phyloP scores from a whole-genome alignment of 2,888 invertebrate genomes.

The Abrostola tripartita region DNA sequence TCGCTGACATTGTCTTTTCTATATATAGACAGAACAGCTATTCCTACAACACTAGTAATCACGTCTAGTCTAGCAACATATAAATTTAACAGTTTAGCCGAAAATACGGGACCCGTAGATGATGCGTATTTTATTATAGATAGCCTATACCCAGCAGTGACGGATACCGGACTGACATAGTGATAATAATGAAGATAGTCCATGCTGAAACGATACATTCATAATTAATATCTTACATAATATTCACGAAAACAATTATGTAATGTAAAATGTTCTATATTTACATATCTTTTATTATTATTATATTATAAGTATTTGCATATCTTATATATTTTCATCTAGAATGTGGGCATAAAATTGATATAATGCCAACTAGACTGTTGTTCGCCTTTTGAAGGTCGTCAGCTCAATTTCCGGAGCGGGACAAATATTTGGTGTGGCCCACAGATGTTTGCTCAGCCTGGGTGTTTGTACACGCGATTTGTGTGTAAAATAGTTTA shows the following conservation, averaged over 20 bases:
- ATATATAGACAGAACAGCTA: not conserved
- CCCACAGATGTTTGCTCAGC: not conserved
- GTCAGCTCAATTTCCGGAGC: not conserved
- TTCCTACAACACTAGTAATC: not conserved
- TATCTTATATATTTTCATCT: too few species aligned
- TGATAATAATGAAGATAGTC: too few species aligned
- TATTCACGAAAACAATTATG: too few species aligned
- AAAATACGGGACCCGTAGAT: not conserved
- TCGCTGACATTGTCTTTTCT: not conserved
- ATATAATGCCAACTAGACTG: not conserved
- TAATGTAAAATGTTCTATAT: too few species aligned
- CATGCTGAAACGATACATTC: too few species aligned
- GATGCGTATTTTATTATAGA: too few species aligned
- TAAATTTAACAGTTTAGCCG: not conserved
- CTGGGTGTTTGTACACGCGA: not conserved
- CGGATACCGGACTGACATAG: too few species aligned
- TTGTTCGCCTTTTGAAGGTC: conserved; percentile 3
- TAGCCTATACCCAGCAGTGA: too few species aligned
- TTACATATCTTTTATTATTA: too few species aligned
- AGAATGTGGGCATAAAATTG: not conserved
- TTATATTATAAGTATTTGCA: too few species aligned
- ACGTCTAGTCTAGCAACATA: not conserved
- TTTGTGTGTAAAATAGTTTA: not conserved
- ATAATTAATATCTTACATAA: too few species aligned
- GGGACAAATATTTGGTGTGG: conserved; percentile 4